Evolutionary conservation across 2,888 invertebrate genomes (phyloP).

Genomic region (Serrognathus titanus): DNA sequence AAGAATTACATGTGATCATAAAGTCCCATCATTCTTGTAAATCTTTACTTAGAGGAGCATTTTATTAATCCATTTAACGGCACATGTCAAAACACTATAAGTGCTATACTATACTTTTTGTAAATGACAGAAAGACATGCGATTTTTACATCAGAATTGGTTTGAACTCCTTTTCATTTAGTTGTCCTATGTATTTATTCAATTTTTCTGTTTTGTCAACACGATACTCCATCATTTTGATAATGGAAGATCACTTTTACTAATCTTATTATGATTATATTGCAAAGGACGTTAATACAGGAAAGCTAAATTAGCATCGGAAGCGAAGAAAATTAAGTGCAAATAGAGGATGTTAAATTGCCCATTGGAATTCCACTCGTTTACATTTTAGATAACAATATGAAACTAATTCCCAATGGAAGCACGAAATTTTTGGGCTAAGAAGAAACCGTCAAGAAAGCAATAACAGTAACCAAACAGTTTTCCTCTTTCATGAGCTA

Average conservation of each 20-base stretch:
- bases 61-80: too few relatives aligned
- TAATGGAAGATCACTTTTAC: conserved; percentile 56
- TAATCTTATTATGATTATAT: conserved; percentile 71
- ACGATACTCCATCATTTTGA: conserved; percentile 75
- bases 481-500: too few relatives aligned
- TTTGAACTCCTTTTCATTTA: too few relatives aligned
- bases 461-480: conserved; percentile 60
- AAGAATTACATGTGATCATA: too few relatives aligned
- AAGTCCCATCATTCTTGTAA: too few relatives aligned
- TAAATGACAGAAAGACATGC: too few relatives aligned
- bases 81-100: too few relatives aligned
- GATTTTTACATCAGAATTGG: too few relatives aligned
- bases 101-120: too few relatives aligned
- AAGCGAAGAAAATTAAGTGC: conserved; percentile 71
- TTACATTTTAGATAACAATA: conserved; percentile 56
- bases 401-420: conserved; percentile 55
- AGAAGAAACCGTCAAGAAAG: conserved; percentile 59
- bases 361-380: conserved; percentile 65
- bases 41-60: too few relatives aligned
- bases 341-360: conserved; percentile 59
- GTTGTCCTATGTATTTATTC: too few relatives aligned
- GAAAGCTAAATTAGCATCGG: conserved; percentile 77
- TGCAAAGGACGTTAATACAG: conserved; percentile 71
- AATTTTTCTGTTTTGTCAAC: too few relatives aligned
- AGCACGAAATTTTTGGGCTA: conserved; percentile 62